Base-by-base conservation (phyloP, 2,888 invertebrate species). In the Elysia crispata region DNA sequence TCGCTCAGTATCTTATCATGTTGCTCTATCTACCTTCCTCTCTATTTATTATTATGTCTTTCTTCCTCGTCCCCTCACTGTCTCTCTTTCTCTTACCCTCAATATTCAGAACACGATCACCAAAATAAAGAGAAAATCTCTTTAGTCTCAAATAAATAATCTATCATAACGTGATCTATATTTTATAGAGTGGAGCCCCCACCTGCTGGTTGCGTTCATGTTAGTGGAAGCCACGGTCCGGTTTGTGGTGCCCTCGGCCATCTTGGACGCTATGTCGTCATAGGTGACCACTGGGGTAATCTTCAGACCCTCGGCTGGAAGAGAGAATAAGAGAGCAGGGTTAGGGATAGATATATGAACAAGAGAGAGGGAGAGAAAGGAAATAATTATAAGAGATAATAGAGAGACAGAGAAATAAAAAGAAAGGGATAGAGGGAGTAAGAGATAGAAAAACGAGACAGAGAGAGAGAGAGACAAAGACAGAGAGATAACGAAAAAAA, bases 131-230 rank as follows among this genome's bases (percentile, higher is more conserved):
- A n/a, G n/a, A n/a, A n/a, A n/a, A n/a, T n/a, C n/a, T n/a, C n/a
- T n/a, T n/a, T n/a, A n/a, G n/a, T n/a, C n/a, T n/a, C n/a, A n/a
- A n/a, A n/a, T n/a, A n/a, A n/a, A n/a, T n/a, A 6, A 6, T 41
- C 41, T 41, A 11, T 3, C 41, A 41, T 3, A 11, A 41, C 41
- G 41, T 6, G 41, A 41, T 6, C 41, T 41, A 11, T 76, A n/a
- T n/a, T n/a, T n/a, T n/a, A n/a, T n/a, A n/a, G n/a, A n/a, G n/a
- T n/a, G n/a, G n/a, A n/a, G 20, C 1, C 64, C 75, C 72, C 81
- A 91, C 91, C 92, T 93, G 88, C 94, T 93, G 5, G 93, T 94
- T 50, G 93, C 94, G 88, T 94, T 94, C 94, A 94, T 94, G 85
- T 93, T 93, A 23, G 94, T 94, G 11, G 94, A 92, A 8, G 94